Conservation (phyloP, 2,797 vertebrate species). For the Lemur catta region DNA sequence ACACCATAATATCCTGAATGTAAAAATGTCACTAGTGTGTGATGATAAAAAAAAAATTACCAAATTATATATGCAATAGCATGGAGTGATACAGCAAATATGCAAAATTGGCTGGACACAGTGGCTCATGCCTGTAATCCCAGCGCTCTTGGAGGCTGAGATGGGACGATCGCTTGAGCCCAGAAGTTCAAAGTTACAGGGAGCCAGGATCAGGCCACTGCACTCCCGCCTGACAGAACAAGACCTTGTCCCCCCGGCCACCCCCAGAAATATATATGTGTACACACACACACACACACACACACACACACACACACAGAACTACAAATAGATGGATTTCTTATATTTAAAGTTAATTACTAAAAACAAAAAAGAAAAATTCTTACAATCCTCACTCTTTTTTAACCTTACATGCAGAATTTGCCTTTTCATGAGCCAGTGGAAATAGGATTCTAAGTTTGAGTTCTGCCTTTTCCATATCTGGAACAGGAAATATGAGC, state of each 20-base stretch:
- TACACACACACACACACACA: background rate
- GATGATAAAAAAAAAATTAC: background rate
- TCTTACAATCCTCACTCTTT: background rate
- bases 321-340: background rate
- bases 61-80: background rate
- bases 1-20: background rate
- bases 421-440: background rate
- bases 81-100: background rate
- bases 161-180: background rate
- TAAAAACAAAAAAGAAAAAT: background rate
- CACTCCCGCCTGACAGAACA: background rate
- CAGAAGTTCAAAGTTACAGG: background rate
- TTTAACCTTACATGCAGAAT: rapidly evolving
- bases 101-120: background rate
- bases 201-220: background rate
- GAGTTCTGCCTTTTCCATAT: background rate
- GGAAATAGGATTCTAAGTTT: background rate
- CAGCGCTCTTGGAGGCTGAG: background rate
- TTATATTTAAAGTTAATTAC: background rate
- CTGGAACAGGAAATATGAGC: background rate
- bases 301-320: background rate
- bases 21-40: background rate
- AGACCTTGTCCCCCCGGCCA: background rate
- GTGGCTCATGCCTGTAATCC: background rate
- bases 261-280: background rate